Percentiles rank a stretch among this genome's conserved stretches.
Evolutionary conservation across 1,140 invertebrate genomes (phyloP).

Genomic region (Spodoptera frugiperda): DNA sequence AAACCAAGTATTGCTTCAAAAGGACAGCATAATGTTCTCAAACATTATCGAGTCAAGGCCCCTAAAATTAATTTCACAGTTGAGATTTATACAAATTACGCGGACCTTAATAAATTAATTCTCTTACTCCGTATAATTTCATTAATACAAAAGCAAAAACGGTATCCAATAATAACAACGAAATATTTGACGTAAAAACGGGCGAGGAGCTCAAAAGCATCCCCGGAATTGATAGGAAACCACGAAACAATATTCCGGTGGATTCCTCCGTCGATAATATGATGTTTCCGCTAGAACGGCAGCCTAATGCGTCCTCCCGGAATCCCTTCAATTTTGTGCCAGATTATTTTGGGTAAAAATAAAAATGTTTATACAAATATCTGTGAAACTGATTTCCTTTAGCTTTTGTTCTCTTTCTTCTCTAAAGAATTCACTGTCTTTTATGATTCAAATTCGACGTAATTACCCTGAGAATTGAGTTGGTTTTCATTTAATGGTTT

Average conservation of each 20-base stretch:
- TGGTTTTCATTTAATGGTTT: no score
- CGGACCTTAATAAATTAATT: conserved; percentile 45
- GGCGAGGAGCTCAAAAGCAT: conserved; percentile 53
- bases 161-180: conserved; percentile 46
- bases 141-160: conserved; percentile 39
- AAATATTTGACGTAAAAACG: conserved; percentile 53
- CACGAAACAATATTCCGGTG: conserved; percentile 68
- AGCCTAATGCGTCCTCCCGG: conserved; percentile 63
- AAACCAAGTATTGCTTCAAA: conserved; percentile 14
- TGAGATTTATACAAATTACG: conserved; percentile 39
- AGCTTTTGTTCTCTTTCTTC: conserved; percentile 29
- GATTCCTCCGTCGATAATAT: conserved; percentile 64
- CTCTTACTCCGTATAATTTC: conserved; percentile 36
- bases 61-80: conserved; percentile 36
- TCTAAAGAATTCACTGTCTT: conserved; percentile 1
- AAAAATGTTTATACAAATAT: conserved; percentile 50
- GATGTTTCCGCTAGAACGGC: conserved; percentile 64
- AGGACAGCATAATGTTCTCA: conserved; percentile 25
- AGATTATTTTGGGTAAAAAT: conserved; percentile 63
- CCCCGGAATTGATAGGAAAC: conserved; percentile 62
- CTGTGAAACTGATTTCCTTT: conserved; percentile 39
- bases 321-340: conserved; percentile 62
- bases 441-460: no score
- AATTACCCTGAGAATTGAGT: no score
- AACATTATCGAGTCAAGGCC: conserved; percentile 37